Evolutionary conservation across 2,113 vertebrate species (phyloP).

Genomic region (Girardinichthys multiradiatus): DNA sequence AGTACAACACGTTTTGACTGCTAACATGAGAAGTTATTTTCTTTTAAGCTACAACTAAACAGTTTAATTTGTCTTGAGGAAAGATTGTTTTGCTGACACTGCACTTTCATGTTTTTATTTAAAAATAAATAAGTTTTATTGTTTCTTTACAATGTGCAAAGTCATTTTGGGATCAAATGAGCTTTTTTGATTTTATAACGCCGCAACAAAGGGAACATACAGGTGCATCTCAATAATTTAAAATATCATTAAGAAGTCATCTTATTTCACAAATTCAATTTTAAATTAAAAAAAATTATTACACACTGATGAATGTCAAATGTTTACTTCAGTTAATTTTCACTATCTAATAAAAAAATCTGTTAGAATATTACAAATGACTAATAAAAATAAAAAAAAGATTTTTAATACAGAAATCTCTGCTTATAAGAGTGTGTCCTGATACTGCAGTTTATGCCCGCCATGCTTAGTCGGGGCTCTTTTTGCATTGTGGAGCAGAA

Average conservation of each 20-base stretch:
- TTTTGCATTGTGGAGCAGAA: no score
- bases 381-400: no score
- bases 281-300: no score
- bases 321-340: no score
- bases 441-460: no score
- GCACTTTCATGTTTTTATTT: slow-evolving; percentile 73
- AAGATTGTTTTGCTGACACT: slow-evolving; percentile 38
- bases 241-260: no score
- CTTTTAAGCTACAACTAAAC: slow-evolving; percentile 4
- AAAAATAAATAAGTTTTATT: slow-evolving; percentile 73
- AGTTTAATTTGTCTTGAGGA: slow-evolving; percentile 17
- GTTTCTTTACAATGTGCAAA: background rate
- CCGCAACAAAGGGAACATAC: background rate
- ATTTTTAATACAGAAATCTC: background rate
- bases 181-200: background rate
- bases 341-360: background rate
- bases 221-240: background rate
- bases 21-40: background rate
- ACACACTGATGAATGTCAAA: background rate
- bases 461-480: no score
- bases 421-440: no score
- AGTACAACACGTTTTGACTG: background rate
- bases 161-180: slow-evolving; percentile 2
- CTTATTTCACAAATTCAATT: no score
- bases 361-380: background rate